Percentiles rank a stretch among this genome's conserved stretches.
Conservation (phyloP, 2,113 vertebrate genomes). For the Loxodonta africana region DNA sequence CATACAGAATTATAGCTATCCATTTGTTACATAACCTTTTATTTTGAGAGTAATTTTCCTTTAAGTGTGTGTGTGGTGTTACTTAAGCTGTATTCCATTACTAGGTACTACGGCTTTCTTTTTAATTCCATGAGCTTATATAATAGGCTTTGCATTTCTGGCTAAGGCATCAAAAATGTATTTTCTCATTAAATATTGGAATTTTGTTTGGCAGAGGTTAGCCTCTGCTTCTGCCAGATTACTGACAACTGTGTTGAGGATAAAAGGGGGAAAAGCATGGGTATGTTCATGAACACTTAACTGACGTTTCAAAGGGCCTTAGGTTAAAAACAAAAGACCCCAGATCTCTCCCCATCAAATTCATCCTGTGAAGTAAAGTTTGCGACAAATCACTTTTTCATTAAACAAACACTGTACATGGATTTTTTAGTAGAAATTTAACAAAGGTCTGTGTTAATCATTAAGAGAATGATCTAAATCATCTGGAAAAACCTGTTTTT, state of each 20-base stretch:
- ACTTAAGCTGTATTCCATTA: constrained; percentile 61
- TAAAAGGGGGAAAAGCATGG: background rate
- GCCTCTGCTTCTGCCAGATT: constrained; percentile 69
- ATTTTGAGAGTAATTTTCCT: constrained; percentile 54
- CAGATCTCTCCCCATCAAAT: constrained; percentile 33
- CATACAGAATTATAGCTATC: constrained; percentile 28
- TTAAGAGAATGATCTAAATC: constrained; percentile 70
- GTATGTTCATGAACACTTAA: constrained; percentile 18
- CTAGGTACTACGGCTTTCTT: constrained; percentile 63
- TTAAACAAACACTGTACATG: constrained; percentile 53
- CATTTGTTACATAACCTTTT: constrained; percentile 57
- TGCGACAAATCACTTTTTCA: constrained; percentile 62
- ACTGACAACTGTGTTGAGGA: constrained; percentile 52
- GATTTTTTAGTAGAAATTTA: constrained; percentile 77
- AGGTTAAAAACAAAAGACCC: constrained; percentile 42
- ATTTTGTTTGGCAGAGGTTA: constrained; percentile 77
- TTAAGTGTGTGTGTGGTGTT: constrained; percentile 23
- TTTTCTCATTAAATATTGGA: constrained; percentile 77
- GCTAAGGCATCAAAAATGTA: constrained; percentile 73
- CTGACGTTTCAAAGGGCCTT: constrained; percentile 55
- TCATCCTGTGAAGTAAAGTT: constrained; percentile 54
- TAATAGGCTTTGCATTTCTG: constrained; percentile 73
- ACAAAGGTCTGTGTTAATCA: constrained; percentile 71
- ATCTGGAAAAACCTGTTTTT: constrained; percentile 76
- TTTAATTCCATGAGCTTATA: constrained; percentile 75